Evolutionary conservation across 2,888 invertebrate species (phyloP).

Genomic region (Cenopis cana): DNA sequence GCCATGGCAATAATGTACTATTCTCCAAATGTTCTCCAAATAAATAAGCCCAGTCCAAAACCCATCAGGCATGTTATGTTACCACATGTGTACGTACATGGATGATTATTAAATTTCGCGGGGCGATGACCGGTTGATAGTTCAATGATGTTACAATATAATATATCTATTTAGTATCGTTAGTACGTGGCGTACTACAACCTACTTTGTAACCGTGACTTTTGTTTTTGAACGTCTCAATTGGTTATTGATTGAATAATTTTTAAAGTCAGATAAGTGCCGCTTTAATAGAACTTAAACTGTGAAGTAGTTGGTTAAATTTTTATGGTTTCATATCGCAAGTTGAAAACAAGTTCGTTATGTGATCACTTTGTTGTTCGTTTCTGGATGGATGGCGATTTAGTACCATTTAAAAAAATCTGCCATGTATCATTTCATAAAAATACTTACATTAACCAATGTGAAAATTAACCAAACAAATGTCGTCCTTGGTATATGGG

Average conservation of each 20-base stretch:
- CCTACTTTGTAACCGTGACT: conserved; percentile 25
- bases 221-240: conserved; percentile 19
- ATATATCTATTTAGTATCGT: conserved; percentile 34
- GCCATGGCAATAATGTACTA: too few species aligned
- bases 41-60: neutral
- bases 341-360: too few species aligned
- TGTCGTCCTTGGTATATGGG: conserved; percentile 74
- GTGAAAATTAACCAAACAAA: conserved; percentile 75
- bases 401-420: too few species aligned
- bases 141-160: conserved; percentile 30
- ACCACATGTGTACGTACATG: conserved; percentile 12
- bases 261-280: too few species aligned
- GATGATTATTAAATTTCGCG: conserved; percentile 27
- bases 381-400: too few species aligned
- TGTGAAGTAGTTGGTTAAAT: too few species aligned
- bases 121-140: conserved; percentile 36
- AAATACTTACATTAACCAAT: conserved; percentile 74
- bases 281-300: too few species aligned
- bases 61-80: conserved; percentile 1
- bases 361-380: too few species aligned
- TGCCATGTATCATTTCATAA: neutral
- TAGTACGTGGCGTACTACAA: conserved; percentile 18
- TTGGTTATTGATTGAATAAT: conserved; percentile 1
- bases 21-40: too few species aligned
- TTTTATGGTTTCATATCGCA: too few species aligned